These are phyloP conservation scores for Miniopterus natalensis DNA, from an alignment of 2,113 vertebrate genomes.

Conservation along the genomic window DNA sequence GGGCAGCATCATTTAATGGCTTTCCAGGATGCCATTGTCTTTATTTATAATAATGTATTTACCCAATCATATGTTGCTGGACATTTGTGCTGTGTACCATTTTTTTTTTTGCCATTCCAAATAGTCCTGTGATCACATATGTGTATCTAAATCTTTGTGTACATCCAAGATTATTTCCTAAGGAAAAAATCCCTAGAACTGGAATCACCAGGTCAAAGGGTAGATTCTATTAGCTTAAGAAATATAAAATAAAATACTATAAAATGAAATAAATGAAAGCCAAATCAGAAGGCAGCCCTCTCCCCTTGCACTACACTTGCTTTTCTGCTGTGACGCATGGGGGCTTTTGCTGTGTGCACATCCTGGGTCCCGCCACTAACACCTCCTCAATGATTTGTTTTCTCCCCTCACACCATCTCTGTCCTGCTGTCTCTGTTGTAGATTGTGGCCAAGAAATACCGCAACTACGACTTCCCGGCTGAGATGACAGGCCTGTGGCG, in stretches of 20 bases:
- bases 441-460: constrained; percentile 97
- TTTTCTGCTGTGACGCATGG: accelerated
- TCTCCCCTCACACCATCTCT: background rate
- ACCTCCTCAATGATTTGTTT: background rate
- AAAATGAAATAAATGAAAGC: background rate
- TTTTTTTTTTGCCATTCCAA: background rate
- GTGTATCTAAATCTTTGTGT: background rate
- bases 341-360: background rate
- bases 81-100: too few species aligned
- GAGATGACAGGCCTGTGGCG: constrained; percentile 95
- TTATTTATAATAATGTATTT: background rate
- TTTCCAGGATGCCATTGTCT: background rate
- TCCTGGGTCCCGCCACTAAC: accelerated
- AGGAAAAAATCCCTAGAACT: background rate
- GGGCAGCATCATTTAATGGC: background rate
- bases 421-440: constrained; percentile 79
- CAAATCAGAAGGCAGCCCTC: background rate
- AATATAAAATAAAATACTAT: background rate
- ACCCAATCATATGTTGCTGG: background rate
- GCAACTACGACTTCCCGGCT: constrained; percentile 94
- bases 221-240: background rate
- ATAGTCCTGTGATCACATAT: background rate
- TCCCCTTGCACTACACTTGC: accelerated
- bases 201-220: background rate
- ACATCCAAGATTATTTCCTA: background rate